These are phyloP conservation scores for Hydra vulgaris DNA, from an alignment of 30 jellyfish, hydroid and myxozoan genomes.

Conservation along the genomic window DNA sequence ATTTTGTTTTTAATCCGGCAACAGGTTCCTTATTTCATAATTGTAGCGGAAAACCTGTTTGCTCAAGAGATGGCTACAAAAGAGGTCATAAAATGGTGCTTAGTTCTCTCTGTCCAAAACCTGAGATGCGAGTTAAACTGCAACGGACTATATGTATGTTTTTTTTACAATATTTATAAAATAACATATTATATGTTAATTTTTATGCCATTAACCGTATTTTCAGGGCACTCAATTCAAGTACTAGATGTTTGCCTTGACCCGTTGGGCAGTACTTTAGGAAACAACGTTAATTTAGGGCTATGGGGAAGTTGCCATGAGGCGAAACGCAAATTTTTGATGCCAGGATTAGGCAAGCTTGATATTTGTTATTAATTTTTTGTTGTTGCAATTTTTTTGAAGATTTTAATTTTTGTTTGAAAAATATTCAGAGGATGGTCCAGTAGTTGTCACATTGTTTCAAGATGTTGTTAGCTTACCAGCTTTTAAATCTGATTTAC, in stretches of 20 bases:
- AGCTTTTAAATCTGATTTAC: constrained; percentile 40
- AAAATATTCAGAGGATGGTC: constrained; percentile 53
- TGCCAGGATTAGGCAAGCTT: constrained; percentile 42
- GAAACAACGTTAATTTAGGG: constrained; percentile 34
- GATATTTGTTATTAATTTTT: not conserved
- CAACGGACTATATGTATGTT: not conserved
- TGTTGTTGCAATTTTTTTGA: not conserved
- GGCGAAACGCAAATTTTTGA: not conserved
- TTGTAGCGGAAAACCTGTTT: constrained; percentile 84
- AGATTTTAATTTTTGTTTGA: not conserved
- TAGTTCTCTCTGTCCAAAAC: constrained; percentile 37
- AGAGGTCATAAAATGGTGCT: constrained; percentile 14
- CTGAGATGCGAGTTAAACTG: not conserved
- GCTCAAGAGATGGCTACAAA: constrained; percentile 43
- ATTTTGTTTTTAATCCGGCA: constrained; percentile 47
- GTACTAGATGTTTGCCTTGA: constrained; percentile 42
- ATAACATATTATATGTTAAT: not conserved
- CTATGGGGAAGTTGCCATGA: constrained; percentile 52
- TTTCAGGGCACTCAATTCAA: constrained; percentile 33
- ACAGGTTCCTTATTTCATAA: constrained; percentile 69
- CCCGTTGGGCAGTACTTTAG: constrained; percentile 45
- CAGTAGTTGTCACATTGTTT: constrained; percentile 42
- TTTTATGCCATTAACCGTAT: not conserved
- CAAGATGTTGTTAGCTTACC: not conserved
- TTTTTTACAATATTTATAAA: no score